These are phyloP conservation scores for Sebastes melanostomus DNA, from an alignment of 2,797 vertebrate genomes.

Conservation along the genomic window DNA sequence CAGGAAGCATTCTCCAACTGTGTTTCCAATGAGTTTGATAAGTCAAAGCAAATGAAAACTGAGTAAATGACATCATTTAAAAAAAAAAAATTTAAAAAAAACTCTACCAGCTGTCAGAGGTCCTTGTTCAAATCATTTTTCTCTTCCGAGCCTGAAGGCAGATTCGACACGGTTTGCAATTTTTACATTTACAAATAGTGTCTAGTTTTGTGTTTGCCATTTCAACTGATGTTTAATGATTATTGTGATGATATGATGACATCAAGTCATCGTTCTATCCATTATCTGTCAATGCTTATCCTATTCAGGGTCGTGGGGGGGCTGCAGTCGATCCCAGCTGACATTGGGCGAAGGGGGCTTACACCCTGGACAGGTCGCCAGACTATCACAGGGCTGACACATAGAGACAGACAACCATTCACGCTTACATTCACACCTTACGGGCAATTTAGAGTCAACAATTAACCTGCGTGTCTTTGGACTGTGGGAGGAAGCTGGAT, in stretches of 20 bases:
- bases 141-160: conserved; percentile 39
- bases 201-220: background rate
- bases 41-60: conserved; percentile 50
- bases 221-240: conserved; percentile 11
- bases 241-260: background rate
- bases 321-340: too few species aligned
- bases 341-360: accelerated
- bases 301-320: accelerated
- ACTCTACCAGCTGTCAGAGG: conserved; percentile 44
- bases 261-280: background rate
- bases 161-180: conserved; percentile 45
- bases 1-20: background rate
- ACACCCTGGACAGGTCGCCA: too few species aligned
- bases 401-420: too few species aligned
- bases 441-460: too few species aligned
- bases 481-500: too few species aligned
- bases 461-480: too few species aligned
- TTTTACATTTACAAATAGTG: conserved; percentile 30
- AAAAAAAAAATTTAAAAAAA: conserved; percentile 5
- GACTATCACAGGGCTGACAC: too few species aligned
- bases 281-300: too few species aligned
- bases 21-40: conserved; percentile 29
- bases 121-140: conserved; percentile 58
- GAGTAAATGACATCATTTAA: conserved; percentile 50
- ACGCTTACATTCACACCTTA: too few species aligned